phyloP scores from a whole-genome alignment of 1,140 invertebrate species.

The Fopius arisanus region DNA sequence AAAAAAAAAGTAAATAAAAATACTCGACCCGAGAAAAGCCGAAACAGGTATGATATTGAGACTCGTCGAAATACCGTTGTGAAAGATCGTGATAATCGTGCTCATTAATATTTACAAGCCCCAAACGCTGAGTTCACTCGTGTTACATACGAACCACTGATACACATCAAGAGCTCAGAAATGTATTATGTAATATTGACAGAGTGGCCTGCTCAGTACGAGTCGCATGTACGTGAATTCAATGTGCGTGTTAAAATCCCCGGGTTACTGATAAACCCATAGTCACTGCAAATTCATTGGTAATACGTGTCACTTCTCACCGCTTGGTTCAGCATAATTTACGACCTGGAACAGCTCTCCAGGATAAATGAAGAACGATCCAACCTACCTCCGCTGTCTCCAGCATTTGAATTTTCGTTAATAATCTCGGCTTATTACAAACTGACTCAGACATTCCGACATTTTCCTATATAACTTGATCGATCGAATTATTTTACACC shows the following conservation, averaged over 20 bases:
- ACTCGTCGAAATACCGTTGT: not conserved
- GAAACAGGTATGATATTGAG: conserved; percentile 8
- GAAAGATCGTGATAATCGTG: conserved; percentile 14
- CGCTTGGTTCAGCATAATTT: not conserved
- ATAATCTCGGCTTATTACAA: not conserved
- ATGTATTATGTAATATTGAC: conserved; percentile 22
- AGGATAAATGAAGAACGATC: not conserved
- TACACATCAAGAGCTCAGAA: conserved; percentile 2
- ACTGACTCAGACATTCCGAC: not conserved
- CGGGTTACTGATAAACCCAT: not conserved
- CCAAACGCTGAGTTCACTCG: not conserved
- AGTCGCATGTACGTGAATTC: not conserved
- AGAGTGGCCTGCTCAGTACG: conserved; percentile 7
- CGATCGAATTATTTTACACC: not conserved
- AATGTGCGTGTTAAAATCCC: conserved; percentile 3
- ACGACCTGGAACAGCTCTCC: not conserved
- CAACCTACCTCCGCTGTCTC: not conserved
- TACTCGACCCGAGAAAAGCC: not conserved
- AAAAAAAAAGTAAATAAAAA: not conserved
- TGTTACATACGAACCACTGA: not conserved
- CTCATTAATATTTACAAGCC: conserved; percentile 20
- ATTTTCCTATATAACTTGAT: not conserved
- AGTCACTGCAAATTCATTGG: not conserved
- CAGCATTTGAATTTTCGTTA: not conserved
- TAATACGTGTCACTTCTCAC: not conserved